Evolutionary conservation across 2,113 vertebrate species (phyloP), one percentile per base, ranked within the genome.

Genomic region (Halichoerus grypus): DNA sequence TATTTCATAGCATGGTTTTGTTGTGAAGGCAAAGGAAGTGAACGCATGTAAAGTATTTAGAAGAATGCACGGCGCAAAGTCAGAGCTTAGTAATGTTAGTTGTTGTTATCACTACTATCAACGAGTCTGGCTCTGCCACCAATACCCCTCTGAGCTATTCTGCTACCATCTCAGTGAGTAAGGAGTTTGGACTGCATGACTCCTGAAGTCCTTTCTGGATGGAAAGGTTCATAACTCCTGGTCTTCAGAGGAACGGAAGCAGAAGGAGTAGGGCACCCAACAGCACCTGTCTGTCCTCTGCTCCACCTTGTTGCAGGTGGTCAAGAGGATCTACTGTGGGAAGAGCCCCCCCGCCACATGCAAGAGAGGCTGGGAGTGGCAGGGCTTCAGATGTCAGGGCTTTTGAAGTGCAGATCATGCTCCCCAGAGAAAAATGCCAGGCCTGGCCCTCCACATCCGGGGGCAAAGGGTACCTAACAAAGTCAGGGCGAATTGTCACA

Each of bases 361-460:
- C 1, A 13, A 82, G 86, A 83, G 79, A 36, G 57, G 51, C 49
- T 83, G 94, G 74, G 69, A 71, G 15, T 42, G 39, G 57, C 36
- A 15, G 88, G 97, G n/a, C 39, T 65, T 74, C 3, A 57, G 98
- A 65, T 55, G 55, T 33, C 72, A 91, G 51, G 71, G 65, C 81
- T 82, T 98, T 46, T 95, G 85, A 96, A 96, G 96, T 82, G 36
- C 76, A 97, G 90, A 59, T 36, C 55, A 0, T 39, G 19, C 92
- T 95, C 84, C 72, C 88, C 76, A 94, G 81, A 49, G 94, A 42
- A 95, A 97, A 80, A 24, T 65, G 82, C 86, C 80, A 80, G 36
- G 91, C 31, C 46, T 69, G 79, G 53, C 55, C 46, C 51, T 94
- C 53, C 57, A 89, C 36, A 85, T 91, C 61, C 87, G 98, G 92